Evolutionary conservation across 1,140 invertebrate genomes (phyloP).

Genomic region (Pomacea maculata): DNA sequence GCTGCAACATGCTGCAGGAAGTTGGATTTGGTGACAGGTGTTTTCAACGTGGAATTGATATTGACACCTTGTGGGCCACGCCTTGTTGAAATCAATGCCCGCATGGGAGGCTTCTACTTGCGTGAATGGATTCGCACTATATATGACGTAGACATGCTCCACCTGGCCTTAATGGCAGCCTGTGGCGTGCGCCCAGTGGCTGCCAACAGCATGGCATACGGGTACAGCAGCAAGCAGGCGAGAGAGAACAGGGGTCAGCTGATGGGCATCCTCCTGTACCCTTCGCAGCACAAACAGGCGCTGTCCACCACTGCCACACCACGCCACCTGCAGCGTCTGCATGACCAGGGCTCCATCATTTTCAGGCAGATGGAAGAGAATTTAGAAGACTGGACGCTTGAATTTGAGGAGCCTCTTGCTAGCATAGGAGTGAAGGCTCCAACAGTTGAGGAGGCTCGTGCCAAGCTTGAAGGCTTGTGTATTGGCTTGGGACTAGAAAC

Average conservation of each 20-base stretch:
- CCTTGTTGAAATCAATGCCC: conserved; percentile 28
- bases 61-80: conserved; percentile 25
- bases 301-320: conserved; percentile 3
- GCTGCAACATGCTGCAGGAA: conserved; percentile 3
- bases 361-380: conserved; percentile 33
- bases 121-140: conserved; percentile 23
- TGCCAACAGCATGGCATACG: neutral
- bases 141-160: conserved; percentile 39
- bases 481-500: conserved; percentile 22
- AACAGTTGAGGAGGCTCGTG: conserved; percentile 12
- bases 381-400: neutral
- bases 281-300: conserved; percentile 31
- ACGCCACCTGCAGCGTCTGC: conserved; percentile 13
- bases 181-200: conserved; percentile 36
- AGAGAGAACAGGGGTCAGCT: conserved; percentile 8
- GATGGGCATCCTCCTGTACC: conserved; percentile 41
- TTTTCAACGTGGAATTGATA: conserved; percentile 32
- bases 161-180: conserved; percentile 33
- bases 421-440: conserved; percentile 35
- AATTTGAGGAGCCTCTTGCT: conserved; percentile 32
- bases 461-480: conserved; percentile 28
- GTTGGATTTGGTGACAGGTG: conserved; percentile 21
- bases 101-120: conserved; percentile 23
- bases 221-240: neutral
- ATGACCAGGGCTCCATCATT: conserved; percentile 13